phyloP scores from a whole-genome alignment of 1,140 invertebrate genomes.

The Chrysopa pallens region DNA sequence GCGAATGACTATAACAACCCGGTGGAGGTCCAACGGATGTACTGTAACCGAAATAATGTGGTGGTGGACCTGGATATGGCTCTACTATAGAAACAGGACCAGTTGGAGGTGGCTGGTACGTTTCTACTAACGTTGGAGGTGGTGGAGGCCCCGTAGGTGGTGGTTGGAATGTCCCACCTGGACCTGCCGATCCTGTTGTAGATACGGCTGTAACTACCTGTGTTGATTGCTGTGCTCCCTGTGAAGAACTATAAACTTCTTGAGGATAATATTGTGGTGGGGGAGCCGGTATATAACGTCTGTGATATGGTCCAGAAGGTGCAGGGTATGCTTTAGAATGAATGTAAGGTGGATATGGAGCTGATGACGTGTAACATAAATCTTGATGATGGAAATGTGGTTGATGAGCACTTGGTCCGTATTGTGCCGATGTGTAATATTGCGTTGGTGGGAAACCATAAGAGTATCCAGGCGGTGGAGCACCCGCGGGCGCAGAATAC shows the following conservation, averaged over 20 bases:
- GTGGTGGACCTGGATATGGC: conserved; percentile 32
- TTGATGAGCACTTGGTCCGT: conserved; percentile 8
- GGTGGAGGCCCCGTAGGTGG: conserved; percentile 13
- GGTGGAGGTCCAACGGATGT: conserved; percentile 32
- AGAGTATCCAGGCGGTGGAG: conserved; percentile 10
- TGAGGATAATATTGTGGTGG: conserved; percentile 5
- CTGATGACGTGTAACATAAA: neutral
- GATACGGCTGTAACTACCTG: conserved; percentile 17
- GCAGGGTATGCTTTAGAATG: conserved; percentile 23
- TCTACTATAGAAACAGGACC: conserved; percentile 20
- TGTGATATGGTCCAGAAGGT: conserved; percentile 7
- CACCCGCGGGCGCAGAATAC: conserved; percentile 7
- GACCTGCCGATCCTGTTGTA: conserved; percentile 7
- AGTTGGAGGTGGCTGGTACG: conserved; percentile 27
- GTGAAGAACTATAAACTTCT: neutral
- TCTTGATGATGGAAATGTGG: conserved; percentile 3
- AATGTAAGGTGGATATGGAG: conserved; percentile 16
- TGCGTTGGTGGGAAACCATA: conserved; percentile 7
- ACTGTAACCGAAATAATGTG: conserved; percentile 44
- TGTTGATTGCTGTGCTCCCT: neutral
- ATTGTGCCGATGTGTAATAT: neutral
- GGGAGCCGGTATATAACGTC: conserved; percentile 5
- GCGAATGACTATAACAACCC: conserved; percentile 49
- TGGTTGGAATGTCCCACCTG: conserved; percentile 8
- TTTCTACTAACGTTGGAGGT: conserved; percentile 21